phyloP scores from a whole-genome alignment of 1,140 invertebrate genomes.

The Papilio dardanus region DNA sequence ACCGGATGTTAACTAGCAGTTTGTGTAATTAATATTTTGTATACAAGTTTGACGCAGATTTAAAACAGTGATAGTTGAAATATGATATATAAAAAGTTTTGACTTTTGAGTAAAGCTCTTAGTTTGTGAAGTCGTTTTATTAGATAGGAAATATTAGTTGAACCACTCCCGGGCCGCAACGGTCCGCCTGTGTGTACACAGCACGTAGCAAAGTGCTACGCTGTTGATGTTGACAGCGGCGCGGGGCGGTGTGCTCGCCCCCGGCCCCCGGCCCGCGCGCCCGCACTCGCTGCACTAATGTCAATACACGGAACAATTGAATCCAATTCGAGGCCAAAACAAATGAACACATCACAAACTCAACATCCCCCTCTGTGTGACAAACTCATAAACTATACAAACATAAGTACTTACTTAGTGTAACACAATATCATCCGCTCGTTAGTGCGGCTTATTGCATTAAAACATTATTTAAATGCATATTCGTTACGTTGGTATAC shows the following conservation, averaged over 20 bases:
- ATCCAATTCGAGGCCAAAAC: slow-evolving; percentile 1
- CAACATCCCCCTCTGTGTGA: not conserved
- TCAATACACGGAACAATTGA: not conserved
- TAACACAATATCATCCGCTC: not conserved
- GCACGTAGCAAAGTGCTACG: not conserved
- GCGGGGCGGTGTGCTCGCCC: too few species aligned
- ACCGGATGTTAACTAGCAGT: too few species aligned
- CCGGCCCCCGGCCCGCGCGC: too few species aligned
- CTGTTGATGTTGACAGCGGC: not conserved
- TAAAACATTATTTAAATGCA: not conserved
- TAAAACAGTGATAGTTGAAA: too few species aligned
- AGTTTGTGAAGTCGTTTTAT: not conserved
- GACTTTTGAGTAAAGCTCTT: not conserved
- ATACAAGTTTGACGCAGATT: too few species aligned
- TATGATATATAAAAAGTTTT: too few species aligned
- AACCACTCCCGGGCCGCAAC: not conserved
- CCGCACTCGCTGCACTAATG: not conserved
- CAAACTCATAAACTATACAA: not conserved
- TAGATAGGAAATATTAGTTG: not conserved
- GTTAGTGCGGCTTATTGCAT: not conserved
- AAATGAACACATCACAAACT: slow-evolving; percentile 3
- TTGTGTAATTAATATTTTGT: too few species aligned
- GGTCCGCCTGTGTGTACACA: not conserved
- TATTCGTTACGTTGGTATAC: too few species aligned
- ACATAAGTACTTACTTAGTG: not conserved